Percentiles rank a stretch among this genome's conserved stretches.
These are phyloP conservation scores for Notoglanidium macrostoma DNA, from an alignment of 2,797 vertebrate genomes.

Conservation along the genomic window DNA sequence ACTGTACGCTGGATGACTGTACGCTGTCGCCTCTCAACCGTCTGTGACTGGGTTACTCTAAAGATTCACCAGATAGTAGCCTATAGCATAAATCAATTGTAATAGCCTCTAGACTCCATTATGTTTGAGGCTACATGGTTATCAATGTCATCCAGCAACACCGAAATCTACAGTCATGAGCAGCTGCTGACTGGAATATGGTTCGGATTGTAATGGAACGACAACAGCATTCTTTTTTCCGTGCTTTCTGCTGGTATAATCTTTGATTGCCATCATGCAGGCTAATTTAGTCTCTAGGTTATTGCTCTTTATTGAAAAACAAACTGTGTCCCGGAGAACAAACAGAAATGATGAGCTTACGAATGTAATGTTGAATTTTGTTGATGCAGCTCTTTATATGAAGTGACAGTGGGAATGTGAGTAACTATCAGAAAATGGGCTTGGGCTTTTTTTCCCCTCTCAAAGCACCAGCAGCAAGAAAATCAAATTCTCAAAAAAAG, in stretches of 20 bases:
- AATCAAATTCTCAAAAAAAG: neutral
- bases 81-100: neutral
- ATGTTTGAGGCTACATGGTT: neutral
- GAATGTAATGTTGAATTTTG: slow-evolving; percentile 27
- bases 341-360: slow-evolving; percentile 2
- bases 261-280: neutral
- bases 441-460: neutral
- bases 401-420: neutral
- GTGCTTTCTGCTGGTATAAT: neutral
- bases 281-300: neutral
- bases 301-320: neutral
- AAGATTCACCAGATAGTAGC: neutral
- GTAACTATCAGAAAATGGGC: neutral
- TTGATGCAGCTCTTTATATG: slow-evolving; percentile 4
- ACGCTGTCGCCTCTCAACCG: neutral
- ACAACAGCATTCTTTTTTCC: neutral
- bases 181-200: neutral
- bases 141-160: neutral
- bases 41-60: neutral
- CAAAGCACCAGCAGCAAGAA: neutral
- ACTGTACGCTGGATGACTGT: neutral
- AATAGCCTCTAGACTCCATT: neutral
- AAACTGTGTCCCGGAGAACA: neutral
- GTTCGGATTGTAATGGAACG: neutral
- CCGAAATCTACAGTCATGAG: neutral